These are phyloP conservation scores for Drosophila azteca DNA, from an alignment of 1,140 invertebrate species.

Conservation along the genomic window DNA sequence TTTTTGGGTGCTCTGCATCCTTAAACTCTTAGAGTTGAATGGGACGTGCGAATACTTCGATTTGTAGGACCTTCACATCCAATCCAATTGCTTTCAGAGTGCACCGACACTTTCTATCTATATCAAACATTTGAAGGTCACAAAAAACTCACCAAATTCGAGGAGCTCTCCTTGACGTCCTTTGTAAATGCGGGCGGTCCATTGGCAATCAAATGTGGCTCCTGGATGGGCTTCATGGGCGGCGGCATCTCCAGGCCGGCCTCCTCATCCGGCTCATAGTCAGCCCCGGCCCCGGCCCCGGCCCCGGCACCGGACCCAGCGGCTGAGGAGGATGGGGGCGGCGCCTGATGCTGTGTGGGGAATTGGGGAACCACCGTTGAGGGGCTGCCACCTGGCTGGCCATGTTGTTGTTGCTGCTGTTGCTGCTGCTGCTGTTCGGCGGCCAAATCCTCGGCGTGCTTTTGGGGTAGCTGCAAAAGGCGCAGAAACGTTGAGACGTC, in stretches of 20 bases:
- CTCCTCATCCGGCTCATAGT: slow-evolving; percentile 89
- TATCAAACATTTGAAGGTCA: too few species aligned
- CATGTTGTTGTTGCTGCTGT: slow-evolving; percentile 37
- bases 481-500: slow-evolving; percentile 4
- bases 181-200: slow-evolving; percentile 85
- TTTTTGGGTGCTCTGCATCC: too few species aligned
- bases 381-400: slow-evolving; percentile 57
- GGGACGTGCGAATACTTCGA: too few species aligned
- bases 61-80: too few species aligned
- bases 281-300: slow-evolving; percentile 65
- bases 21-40: too few species aligned
- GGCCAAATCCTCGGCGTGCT: slow-evolving; percentile 69
- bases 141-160: slow-evolving; percentile 86
- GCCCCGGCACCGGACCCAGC: neutral
- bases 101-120: too few species aligned
- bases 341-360: slow-evolving; percentile 57
- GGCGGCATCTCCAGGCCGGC: slow-evolving; percentile 94
- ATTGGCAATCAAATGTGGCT: slow-evolving; percentile 85
- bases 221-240: slow-evolving; percentile 97
- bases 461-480: slow-evolving; percentile 62
- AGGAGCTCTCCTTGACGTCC: slow-evolving; percentile 87
- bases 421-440: slow-evolving; percentile 51
- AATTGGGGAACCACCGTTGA: slow-evolving; percentile 56
- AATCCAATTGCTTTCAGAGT: too few species aligned
- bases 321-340: slow-evolving; percentile 1